Conservation (phyloP, 2,888 invertebrate species). For the Pachycephus smyrnensis region DNA sequence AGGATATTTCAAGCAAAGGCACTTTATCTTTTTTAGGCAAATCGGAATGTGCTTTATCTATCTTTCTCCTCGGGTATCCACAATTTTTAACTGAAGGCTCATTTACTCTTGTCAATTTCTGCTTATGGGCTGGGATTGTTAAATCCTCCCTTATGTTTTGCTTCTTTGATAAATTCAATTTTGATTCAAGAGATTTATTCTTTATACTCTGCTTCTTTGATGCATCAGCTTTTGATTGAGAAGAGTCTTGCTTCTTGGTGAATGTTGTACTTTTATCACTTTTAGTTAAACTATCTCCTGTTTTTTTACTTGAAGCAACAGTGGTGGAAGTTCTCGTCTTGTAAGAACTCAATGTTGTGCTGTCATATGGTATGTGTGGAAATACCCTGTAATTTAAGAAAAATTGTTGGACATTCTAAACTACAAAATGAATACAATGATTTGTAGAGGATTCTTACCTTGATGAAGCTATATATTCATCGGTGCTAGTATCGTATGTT, state of each 20-base stretch:
- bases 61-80: background rate
- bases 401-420: background rate
- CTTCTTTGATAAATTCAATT: no score
- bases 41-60: background rate
- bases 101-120: background rate
- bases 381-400: background rate
- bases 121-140: background rate
- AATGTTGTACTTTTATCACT: background rate
- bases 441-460: background rate
- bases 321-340: background rate
- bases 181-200: no score
- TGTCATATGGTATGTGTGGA: background rate
- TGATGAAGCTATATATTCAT: background rate
- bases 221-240: background rate
- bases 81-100: background rate
- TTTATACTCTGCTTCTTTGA: background rate
- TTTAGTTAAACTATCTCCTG: background rate
- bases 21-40: background rate
- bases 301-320: background rate
- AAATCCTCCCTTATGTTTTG: background rate
- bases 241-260: background rate
- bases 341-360: background rate
- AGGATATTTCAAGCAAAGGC: background rate
- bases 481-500: background rate
- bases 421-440: background rate